A percentile compares a stretch with the other conserved stretches of the same genome.
These are phyloP conservation scores for Micrasema minimum DNA, from an alignment of 1,140 invertebrate genomes.

Conservation along the genomic window DNA sequence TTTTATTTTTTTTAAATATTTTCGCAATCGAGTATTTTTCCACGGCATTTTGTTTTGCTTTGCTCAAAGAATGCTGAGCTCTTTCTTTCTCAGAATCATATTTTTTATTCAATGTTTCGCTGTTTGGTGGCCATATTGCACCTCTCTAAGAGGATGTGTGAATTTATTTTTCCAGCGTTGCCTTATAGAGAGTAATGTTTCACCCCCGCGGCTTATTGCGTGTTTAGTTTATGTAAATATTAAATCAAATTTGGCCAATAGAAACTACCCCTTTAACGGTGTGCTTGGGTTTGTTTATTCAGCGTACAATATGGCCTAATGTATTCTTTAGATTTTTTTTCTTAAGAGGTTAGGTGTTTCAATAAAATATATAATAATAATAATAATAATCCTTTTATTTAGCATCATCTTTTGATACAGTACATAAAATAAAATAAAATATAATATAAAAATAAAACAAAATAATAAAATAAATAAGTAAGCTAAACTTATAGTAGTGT, in stretches of 20 bases:
- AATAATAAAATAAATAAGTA: too few species aligned
- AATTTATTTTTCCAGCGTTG: conserved; percentile 3
- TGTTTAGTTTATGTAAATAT: neutral
- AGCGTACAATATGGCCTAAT: neutral
- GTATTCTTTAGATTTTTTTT: neutral
- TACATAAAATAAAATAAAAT: too few species aligned
- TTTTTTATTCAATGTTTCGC: conserved; percentile 6
- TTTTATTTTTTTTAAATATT: too few species aligned
- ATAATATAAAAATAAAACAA: too few species aligned
- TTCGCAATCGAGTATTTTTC: too few species aligned
- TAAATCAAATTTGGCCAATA: neutral
- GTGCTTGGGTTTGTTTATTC: neutral
- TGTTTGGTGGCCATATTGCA: conserved; percentile 12
- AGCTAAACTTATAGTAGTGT: too few species aligned
- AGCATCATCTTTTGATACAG: too few species aligned
- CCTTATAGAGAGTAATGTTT: neutral
- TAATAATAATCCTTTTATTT: too few species aligned
- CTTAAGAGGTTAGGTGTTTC: neutral
- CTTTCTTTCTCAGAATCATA: too few species aligned
- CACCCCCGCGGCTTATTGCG: neutral
- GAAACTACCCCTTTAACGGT: neutral
- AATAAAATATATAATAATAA: neutral
- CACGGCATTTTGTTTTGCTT: too few species aligned
- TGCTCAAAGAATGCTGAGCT: too few species aligned
- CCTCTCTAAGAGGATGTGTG: neutral